Evolutionary conservation across 2,888 invertebrate genomes (phyloP), one percentile per base, ranked within the genome.

Genomic region (Halictus ligatus): DNA sequence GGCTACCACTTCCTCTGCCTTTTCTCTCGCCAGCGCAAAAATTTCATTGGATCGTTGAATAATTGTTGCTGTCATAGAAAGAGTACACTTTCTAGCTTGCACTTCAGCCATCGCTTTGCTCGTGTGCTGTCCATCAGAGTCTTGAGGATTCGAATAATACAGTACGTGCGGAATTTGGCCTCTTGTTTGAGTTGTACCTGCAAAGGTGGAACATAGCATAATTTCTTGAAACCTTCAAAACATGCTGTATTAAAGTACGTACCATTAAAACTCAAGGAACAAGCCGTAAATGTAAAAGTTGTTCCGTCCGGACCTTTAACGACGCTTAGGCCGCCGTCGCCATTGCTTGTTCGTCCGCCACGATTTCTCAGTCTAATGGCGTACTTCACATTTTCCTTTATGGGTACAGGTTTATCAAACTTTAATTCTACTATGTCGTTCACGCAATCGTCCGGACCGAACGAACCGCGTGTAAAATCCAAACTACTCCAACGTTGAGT

Each of bases 81-180:
- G 95, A 0, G 97, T 98, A 88, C 97, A 97, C 92, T 97, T 96
- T 78, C 97, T 95, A 0, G 97, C 97, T 94, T 97, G 97, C 74
- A 96, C 95, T 93, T 97, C 97, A 1, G 96, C 96, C 88, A 96
- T 95, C 21, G 96, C 96, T 92, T 96, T 96, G 91, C 96, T 96
- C 75, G 96, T 96, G 87, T 96, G 96, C 81, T 96, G 96, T 50
- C 95, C 96, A 87, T 96, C 96, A 0, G 96, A 96, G 88, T 96
- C 96, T 93, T 96, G 96, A 7, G 96, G 96, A 89, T 96, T 96
- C 97, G 97, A 98, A 95, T 97, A 98, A 94, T 99, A 99, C 25
- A 99, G 96, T 75, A 99, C 96, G 93, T 98, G 97, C 0, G 99
- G 99, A 93, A 99, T 97, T 96, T 99, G 99, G 15, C 99, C 99